Evolutionary conservation across 1,140 invertebrate genomes (phyloP), one percentile per base, ranked within the genome.

Genomic region (Brachionus rubens): DNA sequence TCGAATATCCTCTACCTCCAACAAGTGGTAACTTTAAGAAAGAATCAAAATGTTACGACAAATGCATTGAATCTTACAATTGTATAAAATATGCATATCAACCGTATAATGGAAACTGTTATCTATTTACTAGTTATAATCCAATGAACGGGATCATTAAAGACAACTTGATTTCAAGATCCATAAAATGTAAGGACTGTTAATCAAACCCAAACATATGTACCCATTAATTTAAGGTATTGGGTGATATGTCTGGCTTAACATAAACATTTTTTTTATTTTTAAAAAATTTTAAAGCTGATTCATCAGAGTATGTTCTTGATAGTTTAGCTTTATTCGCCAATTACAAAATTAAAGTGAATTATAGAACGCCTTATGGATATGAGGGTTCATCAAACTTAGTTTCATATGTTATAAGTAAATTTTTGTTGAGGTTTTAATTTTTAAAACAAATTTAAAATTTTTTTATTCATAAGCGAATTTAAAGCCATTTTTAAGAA

Each of bases 291-390:
- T 65, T 43, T 0, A 14, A 46, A 65, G 59, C 59, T 3, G 24
- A 10, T 24, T 43, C 59, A 9, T 43, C 41, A 14, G n/a, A 65
- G 5, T 65, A 43, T 46, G 24, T 65, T 24, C 21, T 72, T 33
- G 19, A 48, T 19, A 19, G 50, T 54, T 72, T 72, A 40, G 28
- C 16, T 12, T n/a, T 50, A 33, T 54, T 50, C 16, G 19, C 68
- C 21, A 72, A 72, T 54, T 72, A 72, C 41, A 48, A 54, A 72
- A 72, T 72, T 7, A 48, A 72, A 72, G 30, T 72, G 5, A 54
- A 50, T 50, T 72, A 19, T 50, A 48, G 36, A 72, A 72, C 68
- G 24, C 24, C 46, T 1, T 50, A 47, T 40, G 68, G 68, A n/a
- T 30, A 2, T 50, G 24, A 54, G 26, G 21, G 24, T 24, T 40